phyloP scores from a whole-genome alignment of 2,888 invertebrate genomes.

The Drosophila meridionalis region DNA sequence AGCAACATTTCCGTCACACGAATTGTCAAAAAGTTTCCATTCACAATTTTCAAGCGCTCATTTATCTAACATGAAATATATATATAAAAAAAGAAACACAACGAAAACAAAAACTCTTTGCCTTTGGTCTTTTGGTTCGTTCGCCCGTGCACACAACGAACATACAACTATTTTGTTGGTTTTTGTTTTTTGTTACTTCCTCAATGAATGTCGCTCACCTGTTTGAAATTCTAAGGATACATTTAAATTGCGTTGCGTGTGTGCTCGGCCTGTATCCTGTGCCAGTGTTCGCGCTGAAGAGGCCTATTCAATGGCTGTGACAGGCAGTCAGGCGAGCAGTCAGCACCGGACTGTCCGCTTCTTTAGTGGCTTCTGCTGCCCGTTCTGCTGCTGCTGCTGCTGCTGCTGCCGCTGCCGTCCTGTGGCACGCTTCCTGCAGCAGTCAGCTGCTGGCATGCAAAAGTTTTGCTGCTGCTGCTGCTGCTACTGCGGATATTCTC shows the following conservation, averaged over 20 bases:
- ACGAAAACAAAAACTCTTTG: constrained; percentile 16
- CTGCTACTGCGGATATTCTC: constrained; percentile 48
- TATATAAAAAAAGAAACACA: background rate
- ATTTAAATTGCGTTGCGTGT: constrained; percentile 75
- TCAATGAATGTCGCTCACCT: constrained; percentile 70
- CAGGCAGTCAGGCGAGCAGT: constrained; percentile 42
- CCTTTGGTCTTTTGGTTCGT: constrained; percentile 24
- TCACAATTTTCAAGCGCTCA: constrained; percentile 9
- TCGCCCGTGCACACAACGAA: constrained; percentile 19
- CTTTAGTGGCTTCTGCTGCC: constrained; percentile 8
- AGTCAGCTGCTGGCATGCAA: constrained; percentile 73
- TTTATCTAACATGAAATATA: background rate
- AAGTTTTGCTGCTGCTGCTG: constrained; percentile 41
- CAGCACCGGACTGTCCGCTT: constrained; percentile 61
- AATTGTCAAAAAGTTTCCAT: constrained; percentile 20
- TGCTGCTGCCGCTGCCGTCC: constrained; percentile 42
- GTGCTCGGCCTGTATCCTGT: constrained; percentile 65
- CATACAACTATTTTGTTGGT: constrained; percentile 10
- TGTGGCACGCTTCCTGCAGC: constrained; percentile 70
- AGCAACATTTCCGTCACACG: background rate
- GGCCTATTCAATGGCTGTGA: constrained; percentile 66
- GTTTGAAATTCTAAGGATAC: constrained; percentile 80
- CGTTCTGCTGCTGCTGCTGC: constrained; percentile 21
- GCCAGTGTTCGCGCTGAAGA: constrained; percentile 60
- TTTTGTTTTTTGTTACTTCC: constrained; percentile 41